Evolutionary conservation across 2,797 vertebrate species (phyloP).

Genomic region (Gallinago solitaria): DNA sequence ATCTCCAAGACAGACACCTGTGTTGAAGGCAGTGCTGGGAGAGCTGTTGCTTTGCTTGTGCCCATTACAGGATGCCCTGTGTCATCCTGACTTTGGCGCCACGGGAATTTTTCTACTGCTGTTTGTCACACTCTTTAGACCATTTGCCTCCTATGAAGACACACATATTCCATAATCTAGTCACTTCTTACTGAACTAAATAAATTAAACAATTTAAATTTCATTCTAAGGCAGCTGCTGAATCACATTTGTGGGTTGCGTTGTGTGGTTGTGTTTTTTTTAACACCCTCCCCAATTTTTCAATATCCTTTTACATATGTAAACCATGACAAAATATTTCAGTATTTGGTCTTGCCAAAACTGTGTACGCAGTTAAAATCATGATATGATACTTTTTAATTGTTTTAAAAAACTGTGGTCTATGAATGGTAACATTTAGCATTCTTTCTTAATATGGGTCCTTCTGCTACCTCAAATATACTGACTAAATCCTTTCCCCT

Average conservation of each 20-base stretch:
- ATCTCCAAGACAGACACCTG: not conserved
- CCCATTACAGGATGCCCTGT: not conserved
- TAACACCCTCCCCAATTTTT: not conserved
- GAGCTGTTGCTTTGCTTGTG: not conserved
- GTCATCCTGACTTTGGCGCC: not conserved
- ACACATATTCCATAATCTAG: not conserved
- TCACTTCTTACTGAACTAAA: not conserved
- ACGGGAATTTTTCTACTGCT: not conserved
- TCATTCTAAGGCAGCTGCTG: not conserved
- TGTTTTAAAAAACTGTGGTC: not conserved
- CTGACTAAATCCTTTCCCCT: constrained; percentile 12
- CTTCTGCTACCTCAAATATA: not conserved
- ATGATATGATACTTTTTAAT: not conserved
- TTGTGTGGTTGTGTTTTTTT: not conserved
- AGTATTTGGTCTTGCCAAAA: not conserved
- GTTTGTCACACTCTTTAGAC: not conserved
- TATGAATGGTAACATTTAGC: not conserved
- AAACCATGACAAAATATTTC: not conserved
- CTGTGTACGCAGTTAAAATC: not conserved
- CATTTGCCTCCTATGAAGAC: not conserved
- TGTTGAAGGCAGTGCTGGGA: not conserved
- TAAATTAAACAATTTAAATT: not conserved
- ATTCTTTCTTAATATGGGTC: not conserved
- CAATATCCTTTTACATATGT: not conserved
- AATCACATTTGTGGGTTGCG: not conserved